Evolutionary conservation across 2,113 vertebrate genomes (phyloP), one percentile per base, ranked within the genome.

Genomic region (Austrofundulus limnaeus): DNA sequence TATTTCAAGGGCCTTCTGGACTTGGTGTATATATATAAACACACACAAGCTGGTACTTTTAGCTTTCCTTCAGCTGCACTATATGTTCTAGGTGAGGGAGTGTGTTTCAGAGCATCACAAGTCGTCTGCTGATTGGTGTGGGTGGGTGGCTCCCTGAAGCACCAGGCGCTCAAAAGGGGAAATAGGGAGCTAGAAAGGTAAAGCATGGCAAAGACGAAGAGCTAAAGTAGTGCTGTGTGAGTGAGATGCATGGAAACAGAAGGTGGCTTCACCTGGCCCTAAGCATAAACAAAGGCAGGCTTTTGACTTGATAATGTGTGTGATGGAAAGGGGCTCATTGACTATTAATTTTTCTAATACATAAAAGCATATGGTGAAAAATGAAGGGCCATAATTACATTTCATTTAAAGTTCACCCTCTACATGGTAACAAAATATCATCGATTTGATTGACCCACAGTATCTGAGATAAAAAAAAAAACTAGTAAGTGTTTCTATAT

Each of bases 1-100:
- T 88, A 87, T 90, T 91, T 90, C 81, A 90, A 86, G 70, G 81
- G 86, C 87, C 86, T 86, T 89, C 85, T 87, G 84, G 87, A 87
- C 78, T 64, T 39, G 53, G 65, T 74, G 61, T 75, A 59, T 31
- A 73, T 31, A 73, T 52, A 62, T 46, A 65, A 28, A 75, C 50
- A 76, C 64, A 67, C 49, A 70, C 55, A 77, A 46, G 67, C 54
- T 69, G 62, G 63, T 80, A 59, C 82, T 84, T 81, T 83, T 43
- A 78, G 80, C 67, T 66, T 66, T 52, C 61, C 75, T 70, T 79
- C 78, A 66, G 52, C 68, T 64, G 43, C 61, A 55, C 55, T 84
- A 23, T 83, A 73, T 53, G 56, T 68, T 64, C 66, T 63, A 68
- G 69, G 76, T 79, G 76, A 51, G 63, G 48, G 42, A 59, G 74